Evolutionary conservation across 2,113 vertebrate species (phyloP).

Genomic region (Gorsachius goisagi): DNA sequence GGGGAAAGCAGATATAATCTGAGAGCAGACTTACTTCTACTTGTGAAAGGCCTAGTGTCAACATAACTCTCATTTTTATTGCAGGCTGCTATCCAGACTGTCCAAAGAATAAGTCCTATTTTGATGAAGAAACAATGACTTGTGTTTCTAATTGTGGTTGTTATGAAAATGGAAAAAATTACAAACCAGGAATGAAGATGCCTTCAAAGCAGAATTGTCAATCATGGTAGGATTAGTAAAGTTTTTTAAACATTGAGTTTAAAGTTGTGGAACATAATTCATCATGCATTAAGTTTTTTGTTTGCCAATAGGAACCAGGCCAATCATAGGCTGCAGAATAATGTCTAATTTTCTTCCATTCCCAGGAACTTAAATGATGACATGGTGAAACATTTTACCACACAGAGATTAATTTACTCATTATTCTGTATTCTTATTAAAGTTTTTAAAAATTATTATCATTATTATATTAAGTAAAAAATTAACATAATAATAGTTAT

Average conservation of each 20-base stretch:
- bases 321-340: neutral
- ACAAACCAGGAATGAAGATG: constrained; percentile 64
- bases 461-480: neutral
- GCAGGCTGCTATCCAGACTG: constrained; percentile 93
- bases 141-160: constrained; percentile 84
- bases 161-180: constrained; percentile 78
- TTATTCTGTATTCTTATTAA: neutral
- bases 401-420: neutral
- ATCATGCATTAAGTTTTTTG: neutral
- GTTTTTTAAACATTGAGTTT: neutral
- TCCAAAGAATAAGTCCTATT: constrained; percentile 79
- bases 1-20: neutral
- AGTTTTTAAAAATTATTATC: neutral
- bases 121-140: constrained; percentile 88
- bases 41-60: neutral
- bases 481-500: neutral
- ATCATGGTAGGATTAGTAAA: constrained; percentile 78
- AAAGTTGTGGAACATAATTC: neutral
- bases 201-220: constrained; percentile 79
- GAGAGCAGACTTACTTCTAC: neutral
- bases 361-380: neutral
- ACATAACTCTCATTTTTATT: neutral
- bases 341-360: neutral
- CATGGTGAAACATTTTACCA: neutral
- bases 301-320: neutral